These are phyloP conservation scores for Patagioenas fasciata DNA, from an alignment of 2,113 vertebrate genomes.

Conservation along the genomic window DNA sequence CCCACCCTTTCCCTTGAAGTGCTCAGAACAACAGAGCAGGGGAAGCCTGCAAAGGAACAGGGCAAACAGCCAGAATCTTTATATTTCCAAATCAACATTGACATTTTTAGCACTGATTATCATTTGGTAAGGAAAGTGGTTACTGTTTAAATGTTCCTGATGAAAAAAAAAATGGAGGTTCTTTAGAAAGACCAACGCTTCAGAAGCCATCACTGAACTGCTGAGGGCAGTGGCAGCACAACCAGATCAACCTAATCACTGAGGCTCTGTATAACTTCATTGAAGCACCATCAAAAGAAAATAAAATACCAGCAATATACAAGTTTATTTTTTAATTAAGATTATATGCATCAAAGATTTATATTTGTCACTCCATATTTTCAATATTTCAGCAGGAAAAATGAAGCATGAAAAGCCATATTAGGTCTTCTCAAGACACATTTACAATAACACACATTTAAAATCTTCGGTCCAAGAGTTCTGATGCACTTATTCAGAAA, in stretches of 20 bases:
- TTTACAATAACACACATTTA: not conserved
- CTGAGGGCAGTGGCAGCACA: not conserved
- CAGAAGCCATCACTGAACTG: not conserved
- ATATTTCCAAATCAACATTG: not conserved
- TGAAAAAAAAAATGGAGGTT: not conserved
- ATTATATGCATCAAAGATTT: not conserved
- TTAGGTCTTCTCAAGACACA: not conserved
- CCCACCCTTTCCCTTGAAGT: not conserved
- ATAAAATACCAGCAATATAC: not conserved
- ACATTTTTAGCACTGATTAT: not conserved
- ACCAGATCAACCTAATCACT: accelerated
- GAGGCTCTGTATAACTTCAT: not conserved
- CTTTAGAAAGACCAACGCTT: not conserved
- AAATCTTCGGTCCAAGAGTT: not conserved
- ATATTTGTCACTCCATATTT: not conserved
- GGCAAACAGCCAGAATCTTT: not conserved
- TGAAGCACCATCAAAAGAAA: not conserved
- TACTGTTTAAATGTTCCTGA: not conserved
- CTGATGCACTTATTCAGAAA: not conserved
- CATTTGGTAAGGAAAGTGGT: not conserved
- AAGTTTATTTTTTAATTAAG: not conserved
- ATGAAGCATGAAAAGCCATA: not conserved
- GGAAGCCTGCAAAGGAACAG: not conserved
- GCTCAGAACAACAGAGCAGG: accelerated
- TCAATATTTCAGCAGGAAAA: not conserved